Conservation (phyloP, 2,888 invertebrate genomes). For the Tyria jacobaeae region DNA sequence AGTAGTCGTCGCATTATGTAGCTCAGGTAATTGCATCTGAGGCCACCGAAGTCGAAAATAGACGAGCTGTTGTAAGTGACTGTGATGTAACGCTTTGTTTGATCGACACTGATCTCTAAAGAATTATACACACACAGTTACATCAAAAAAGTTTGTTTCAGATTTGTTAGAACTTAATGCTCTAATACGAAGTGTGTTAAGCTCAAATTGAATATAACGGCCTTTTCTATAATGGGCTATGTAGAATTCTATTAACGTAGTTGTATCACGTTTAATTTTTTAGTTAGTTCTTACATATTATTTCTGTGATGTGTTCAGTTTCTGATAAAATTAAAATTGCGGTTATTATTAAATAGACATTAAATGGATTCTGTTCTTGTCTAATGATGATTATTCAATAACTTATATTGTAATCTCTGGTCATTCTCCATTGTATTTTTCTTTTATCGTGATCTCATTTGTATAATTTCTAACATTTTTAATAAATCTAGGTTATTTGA, state of each 20-base stretch:
- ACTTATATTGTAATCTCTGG: too few relatives aligned
- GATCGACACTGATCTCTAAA: slow-evolving; percentile 37
- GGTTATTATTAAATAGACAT: not conserved
- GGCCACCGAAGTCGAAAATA: slow-evolving; percentile 45
- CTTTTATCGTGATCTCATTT: not conserved
- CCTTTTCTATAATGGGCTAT: slow-evolving; percentile 6
- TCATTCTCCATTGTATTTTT: not conserved
- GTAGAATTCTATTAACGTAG: slow-evolving; percentile 2
- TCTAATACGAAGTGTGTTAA: not conserved
- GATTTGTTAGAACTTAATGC: slow-evolving; percentile 1
- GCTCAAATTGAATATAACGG: slow-evolving; percentile 4
- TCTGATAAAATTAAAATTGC: not conserved
- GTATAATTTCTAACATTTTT: not conserved
- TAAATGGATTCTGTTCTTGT: too few relatives aligned
- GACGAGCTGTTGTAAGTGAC: slow-evolving; percentile 30
- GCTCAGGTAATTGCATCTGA: slow-evolving; percentile 48
- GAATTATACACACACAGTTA: slow-evolving; percentile 18
- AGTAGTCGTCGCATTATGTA: slow-evolving; percentile 43
- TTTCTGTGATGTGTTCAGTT: not conserved
- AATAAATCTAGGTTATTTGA: too few relatives aligned
- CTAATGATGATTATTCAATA: too few relatives aligned
- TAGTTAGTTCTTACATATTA: slow-evolving; percentile 4
- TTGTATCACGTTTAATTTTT: slow-evolving; percentile 5
- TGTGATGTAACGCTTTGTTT: slow-evolving; percentile 50
- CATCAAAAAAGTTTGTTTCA: slow-evolving; percentile 9